A percentile compares a stretch with the other conserved stretches of the same genome.
These are phyloP conservation scores for Tachina fera DNA, from an alignment of 2,888 invertebrate genomes.

Conservation along the genomic window DNA sequence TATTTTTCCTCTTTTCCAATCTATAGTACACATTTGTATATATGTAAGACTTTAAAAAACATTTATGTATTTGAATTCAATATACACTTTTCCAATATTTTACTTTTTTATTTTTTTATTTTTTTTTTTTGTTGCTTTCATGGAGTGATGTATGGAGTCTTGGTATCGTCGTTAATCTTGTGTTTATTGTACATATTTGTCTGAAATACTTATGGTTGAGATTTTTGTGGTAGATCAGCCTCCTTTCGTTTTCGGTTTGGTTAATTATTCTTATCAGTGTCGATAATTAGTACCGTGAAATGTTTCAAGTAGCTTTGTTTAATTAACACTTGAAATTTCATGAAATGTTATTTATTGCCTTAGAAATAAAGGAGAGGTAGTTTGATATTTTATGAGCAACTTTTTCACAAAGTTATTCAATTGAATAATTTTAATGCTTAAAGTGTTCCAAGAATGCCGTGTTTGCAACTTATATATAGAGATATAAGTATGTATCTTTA, in stretches of 20 bases:
- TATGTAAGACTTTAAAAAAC: background rate
- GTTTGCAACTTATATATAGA: background rate
- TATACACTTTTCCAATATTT: conserved; percentile 43
- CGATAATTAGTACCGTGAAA: conserved; percentile 68
- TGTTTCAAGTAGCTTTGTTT: conserved; percentile 64
- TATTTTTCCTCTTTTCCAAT: conserved; percentile 44
- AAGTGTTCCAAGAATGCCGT: background rate
- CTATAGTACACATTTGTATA: conserved; percentile 50
- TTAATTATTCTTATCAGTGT: conserved; percentile 72
- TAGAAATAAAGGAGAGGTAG: background rate
- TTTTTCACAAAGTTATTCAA: background rate
- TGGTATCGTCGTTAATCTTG: conserved; percentile 65
- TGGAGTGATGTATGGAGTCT: conserved; percentile 20
- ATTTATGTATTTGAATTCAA: conserved; percentile 18
- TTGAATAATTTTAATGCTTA: background rate
- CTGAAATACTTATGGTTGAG: conserved; percentile 66
- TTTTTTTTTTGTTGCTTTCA: background rate
- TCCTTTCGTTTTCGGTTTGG: conserved; percentile 44
- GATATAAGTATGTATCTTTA: too few relatives aligned
- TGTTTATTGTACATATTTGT: conserved; percentile 72
- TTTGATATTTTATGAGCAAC: conserved; percentile 2
- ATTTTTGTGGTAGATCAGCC: conserved; percentile 49
- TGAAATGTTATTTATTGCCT: background rate
- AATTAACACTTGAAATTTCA: conserved; percentile 65
- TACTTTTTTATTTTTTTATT: too few relatives aligned